Conservation (phyloP, 2,888 invertebrate genomes). For the Galeruca laticollis region DNA sequence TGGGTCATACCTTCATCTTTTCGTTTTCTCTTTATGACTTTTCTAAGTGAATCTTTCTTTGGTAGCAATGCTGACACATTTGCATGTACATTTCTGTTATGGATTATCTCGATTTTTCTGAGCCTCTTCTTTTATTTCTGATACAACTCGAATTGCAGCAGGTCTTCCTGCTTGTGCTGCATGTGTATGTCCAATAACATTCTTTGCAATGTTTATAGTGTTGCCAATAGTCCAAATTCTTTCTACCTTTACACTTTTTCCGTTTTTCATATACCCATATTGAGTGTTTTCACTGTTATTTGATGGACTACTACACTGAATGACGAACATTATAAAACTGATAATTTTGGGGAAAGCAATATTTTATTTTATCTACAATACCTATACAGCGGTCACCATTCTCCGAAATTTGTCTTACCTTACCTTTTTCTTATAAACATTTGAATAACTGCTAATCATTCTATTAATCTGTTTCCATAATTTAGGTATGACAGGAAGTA, state of each 20-base stretch:
- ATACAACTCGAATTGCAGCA: conserved; percentile 6
- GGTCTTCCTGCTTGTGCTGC: too few species aligned
- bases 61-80: neutral
- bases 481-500: too few species aligned
- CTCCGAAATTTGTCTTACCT: too few species aligned
- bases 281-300: conserved; percentile 11
- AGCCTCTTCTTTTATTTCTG: conserved; percentile 7
- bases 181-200: too few species aligned
- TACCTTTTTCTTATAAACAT: too few species aligned
- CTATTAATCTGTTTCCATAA: too few species aligned
- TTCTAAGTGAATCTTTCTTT: conserved; percentile 5
- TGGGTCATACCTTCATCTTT: neutral
- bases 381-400: too few species aligned
- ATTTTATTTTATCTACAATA: too few species aligned
- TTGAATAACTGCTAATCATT: too few species aligned
- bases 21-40: conserved; percentile 10
- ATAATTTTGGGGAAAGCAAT: too few species aligned
- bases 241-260: neutral
- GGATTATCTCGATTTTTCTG: conserved; percentile 1
- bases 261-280: conserved; percentile 7
- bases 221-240: conserved; percentile 13
- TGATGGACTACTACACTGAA: too few species aligned
- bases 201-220: neutral
- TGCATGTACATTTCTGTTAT: conserved; percentile 10
- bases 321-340: too few species aligned